A percentile compares a stretch with the other conserved stretches of the same genome.
phyloP scores from a whole-genome alignment of 1,140 invertebrate species.

The Trachymyrmex cornetzi region DNA sequence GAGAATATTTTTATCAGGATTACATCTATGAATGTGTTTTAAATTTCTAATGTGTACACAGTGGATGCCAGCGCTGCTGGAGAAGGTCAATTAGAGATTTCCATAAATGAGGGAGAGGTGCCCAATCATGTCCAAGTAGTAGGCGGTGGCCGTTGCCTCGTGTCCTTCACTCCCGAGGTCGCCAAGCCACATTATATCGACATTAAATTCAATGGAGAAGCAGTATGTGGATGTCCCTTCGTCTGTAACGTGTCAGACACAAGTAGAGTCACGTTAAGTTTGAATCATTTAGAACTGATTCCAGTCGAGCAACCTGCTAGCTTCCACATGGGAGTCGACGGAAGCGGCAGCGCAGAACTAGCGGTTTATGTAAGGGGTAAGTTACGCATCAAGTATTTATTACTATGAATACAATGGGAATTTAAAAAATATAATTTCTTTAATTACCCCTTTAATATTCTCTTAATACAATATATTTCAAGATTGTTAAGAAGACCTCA shows the following conservation, averaged over 20 bases:
- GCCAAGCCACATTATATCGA: constrained; percentile 97
- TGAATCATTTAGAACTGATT: constrained; percentile 94
- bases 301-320: constrained; percentile 95
- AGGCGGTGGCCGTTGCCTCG: constrained; percentile 96
- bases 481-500: not conserved
- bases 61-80: constrained; percentile 98
- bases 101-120: constrained; percentile 98
- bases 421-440: not conserved
- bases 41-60: constrained; percentile 87
- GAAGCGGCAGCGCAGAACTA: constrained; percentile 94
- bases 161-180: constrained; percentile 97
- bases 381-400: constrained; percentile 13
- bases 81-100: constrained; percentile 98
- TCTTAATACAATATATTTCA: not conserved
- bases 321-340: constrained; percentile 96
- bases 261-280: constrained; percentile 92
- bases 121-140: constrained; percentile 99
- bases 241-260: constrained; percentile 93
- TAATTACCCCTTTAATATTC: not conserved
- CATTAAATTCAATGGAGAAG: constrained; percentile 99
- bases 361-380: constrained; percentile 94
- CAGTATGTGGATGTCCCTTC: constrained; percentile 97
- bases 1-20: too few relatives aligned
- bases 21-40: not conserved
- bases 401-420: not conserved